Evolutionary conservation across 2,113 vertebrate species (phyloP), one percentile per base, ranked within the genome.

Genomic region (Falco punctatus): DNA sequence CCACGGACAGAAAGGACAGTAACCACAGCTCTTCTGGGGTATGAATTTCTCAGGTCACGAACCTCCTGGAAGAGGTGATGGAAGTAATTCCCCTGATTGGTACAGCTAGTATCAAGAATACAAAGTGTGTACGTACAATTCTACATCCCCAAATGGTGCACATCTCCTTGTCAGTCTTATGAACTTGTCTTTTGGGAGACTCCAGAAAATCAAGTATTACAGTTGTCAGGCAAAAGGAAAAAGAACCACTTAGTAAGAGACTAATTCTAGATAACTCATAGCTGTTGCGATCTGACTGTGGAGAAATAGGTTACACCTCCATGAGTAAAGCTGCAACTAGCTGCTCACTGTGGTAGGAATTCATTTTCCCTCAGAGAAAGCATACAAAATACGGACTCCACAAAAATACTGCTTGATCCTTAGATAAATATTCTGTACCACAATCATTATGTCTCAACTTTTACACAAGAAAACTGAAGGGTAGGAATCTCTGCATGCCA

Each of bases 321-420:
- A 17, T 10, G 30, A 49, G 13, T 40, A 81, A 74, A 81, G 10
- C 6, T 46, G 24, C 59, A 74, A 67, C 6, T 38, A 75, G 32
- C 17, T 74, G 8, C 20, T 42, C 11, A 1, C 13, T 64, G 21
- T 52, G 5, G 13, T 51, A 32, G 42, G 35, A 81, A 78, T 38
- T n/a, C 5, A 13, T 24, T 40, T 18, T 38, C 52, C 13, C 15
- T 20, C 51, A 40, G 33, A 64, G 15, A 33, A 52, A 10, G 2
- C 5, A 5, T 3, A 8, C 18, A 27, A 81, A 71, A 26, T 5
- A 54, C 0, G 1, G n/a, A 38, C 21, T 62, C 18, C 27, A 64
- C 13, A 54, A 54, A 84, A 90, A 28, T 32, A 13, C 17, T 3
- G 23, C 42, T 87, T 81, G 10, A 17, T 65, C 21, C 14, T 77